A percentile compares a stretch with the other conserved stretches of the same genome.
These are phyloP conservation scores for Cygnus olor DNA, from an alignment of 2,797 vertebrate genomes.

Conservation along the genomic window DNA sequence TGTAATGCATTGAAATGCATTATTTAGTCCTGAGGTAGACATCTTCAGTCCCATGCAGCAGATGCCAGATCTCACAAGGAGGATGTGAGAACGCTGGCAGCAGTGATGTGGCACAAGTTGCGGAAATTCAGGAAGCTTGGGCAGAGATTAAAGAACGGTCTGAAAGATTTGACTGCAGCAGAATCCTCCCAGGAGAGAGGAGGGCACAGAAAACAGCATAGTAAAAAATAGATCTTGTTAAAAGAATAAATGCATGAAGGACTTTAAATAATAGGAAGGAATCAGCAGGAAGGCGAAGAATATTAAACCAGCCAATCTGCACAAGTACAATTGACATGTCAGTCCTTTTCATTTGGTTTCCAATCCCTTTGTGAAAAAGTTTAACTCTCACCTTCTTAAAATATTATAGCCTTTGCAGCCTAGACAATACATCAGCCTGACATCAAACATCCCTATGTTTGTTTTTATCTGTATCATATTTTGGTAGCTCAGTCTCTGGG, in stretches of 20 bases:
- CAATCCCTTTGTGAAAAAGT: neutral
- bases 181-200: neutral
- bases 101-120: neutral
- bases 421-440: neutral
- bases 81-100: neutral
- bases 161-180: neutral
- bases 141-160: neutral
- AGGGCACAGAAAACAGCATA: neutral
- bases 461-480: constrained; percentile 32
- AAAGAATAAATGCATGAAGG: neutral
- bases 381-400: neutral
- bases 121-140: neutral
- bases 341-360: neutral
- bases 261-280: neutral
- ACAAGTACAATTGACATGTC: neutral
- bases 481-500: neutral
- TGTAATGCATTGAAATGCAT: neutral
- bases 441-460: neutral
- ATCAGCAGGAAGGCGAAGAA: neutral
- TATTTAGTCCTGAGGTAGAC: neutral
- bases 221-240: neutral
- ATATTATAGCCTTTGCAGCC: neutral
- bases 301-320: neutral
- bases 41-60: neutral
- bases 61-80: neutral